Evolutionary conservation across 2,113 vertebrate genomes (phyloP), one percentile per base, ranked within the genome.

Genomic region (Tragelaphus buxtoni): DNA sequence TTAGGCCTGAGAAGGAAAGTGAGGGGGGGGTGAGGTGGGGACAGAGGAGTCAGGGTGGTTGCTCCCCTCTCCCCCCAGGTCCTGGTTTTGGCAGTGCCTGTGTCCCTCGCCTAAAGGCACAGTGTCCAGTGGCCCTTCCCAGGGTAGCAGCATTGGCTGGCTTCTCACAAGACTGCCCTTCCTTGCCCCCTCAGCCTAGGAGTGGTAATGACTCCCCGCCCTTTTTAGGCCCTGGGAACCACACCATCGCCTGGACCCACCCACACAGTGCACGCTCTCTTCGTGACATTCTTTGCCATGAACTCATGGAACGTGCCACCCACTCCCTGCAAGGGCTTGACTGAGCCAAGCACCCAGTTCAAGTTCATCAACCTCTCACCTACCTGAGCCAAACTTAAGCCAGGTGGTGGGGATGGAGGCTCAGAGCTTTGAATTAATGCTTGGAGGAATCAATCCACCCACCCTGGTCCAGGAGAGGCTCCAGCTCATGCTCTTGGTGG

Each of bases 161-260:
- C 17, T 69, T 28, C 30, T n/a, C 30, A 14, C n/a, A 7, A 39
- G 22, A n/a, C 18, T 2, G 1, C 47, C 20, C 45, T 14, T 82
- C 39, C 26, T 90, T 7, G 1, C 6, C 26, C 24, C 28, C 18
- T 39, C 18, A n/a, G 35, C 47, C 51, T 11, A 10, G 9, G 17
- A 17, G 3, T 4, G 18, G 7, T 7, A 28, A 58, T 0, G 22
- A n/a, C 55, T 9, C 2, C 28, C n/a, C 17, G 2, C 17, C 28
- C 3, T 32, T 22, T 32, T 47, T 35, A 5, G 28, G 45, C 30
- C 18, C 35, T 17, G 35, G 55, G 72, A 49, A 35, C 45, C 3
- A 4, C 26, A 11, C 24, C 7, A 5, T 22, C 8, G 14, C 35
- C 1, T 9, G 20, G 63, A 69, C 42, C 49, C 32, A 12, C 72